phyloP scores from a whole-genome alignment of 2,797 vertebrate species.

The Periophthalmus magnuspinnatus region DNA sequence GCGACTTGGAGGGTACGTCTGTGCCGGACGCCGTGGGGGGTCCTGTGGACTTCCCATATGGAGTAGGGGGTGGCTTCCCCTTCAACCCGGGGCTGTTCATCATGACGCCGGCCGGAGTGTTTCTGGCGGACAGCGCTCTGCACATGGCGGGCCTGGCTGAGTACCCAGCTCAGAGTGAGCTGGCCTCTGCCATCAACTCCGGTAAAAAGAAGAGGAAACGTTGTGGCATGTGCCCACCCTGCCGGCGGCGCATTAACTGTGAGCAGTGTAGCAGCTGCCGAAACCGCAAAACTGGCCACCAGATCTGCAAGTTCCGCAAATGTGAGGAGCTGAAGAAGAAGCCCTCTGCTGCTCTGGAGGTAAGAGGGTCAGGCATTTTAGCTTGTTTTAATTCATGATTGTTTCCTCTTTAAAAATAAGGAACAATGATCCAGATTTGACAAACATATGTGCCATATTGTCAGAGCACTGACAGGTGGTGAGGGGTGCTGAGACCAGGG shows the following conservation, averaged over 20 bases:
- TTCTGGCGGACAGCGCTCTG: constrained; percentile 96
- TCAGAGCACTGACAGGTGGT: constrained; percentile 72
- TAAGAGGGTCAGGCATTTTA: constrained; percentile 72
- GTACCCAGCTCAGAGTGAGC: constrained; percentile 96
- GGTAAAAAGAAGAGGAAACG: constrained; percentile 99
- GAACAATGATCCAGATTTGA: neutral
- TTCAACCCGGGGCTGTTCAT: constrained; percentile 99
- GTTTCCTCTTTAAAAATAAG: neutral
- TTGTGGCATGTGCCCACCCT: constrained; percentile 96
- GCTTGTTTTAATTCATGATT: neutral
- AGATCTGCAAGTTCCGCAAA: constrained; percentile 99
- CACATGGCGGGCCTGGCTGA: constrained; percentile 98
- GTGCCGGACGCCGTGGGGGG: constrained; percentile 90
- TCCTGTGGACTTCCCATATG: constrained; percentile 96
- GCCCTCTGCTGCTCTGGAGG: constrained; percentile 98
- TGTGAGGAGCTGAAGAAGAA: constrained; percentile 99
- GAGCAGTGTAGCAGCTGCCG: constrained; percentile 99
- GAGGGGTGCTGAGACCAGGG: constrained; percentile 42
- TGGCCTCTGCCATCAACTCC: constrained; percentile 96
- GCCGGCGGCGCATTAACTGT: constrained; percentile 97
- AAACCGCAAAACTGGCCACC: constrained; percentile 98
- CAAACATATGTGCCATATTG: constrained; percentile 7
- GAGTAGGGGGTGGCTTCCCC: constrained; percentile 91
- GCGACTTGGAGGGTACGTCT: constrained; percentile 92
- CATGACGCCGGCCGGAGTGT: constrained; percentile 97